Evolutionary conservation across 2,113 vertebrate genomes (phyloP), one percentile per base, ranked within the genome.

Genomic region (Etheostoma spectabile): DNA sequence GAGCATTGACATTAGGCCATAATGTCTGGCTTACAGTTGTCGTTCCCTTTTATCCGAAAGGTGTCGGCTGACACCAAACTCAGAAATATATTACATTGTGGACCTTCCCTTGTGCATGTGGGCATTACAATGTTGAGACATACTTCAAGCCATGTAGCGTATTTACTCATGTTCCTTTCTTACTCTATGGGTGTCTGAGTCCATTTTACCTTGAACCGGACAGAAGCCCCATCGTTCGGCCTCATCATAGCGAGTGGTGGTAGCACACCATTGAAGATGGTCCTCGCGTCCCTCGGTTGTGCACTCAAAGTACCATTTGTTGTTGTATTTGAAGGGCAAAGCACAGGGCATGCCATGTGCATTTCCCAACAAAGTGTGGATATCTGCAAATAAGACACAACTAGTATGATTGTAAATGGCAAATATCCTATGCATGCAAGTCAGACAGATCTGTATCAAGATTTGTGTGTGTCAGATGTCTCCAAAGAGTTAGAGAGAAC

Each of bases 141-240:
- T 21, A 69, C 48, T 64, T 51, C 8, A 16, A 38, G 12, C 14
- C 30, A 48, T 33, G 11, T 18, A 24, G 46, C 24, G 1, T 21
- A 19, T 75, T 42, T 14, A 52, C 59, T 15, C 59, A 62, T 18
- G 49, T 46, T 49, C 22, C 11, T 42, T 52, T 69, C 35, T 53
- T 45, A 21, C 66, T 57, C 21, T 12, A 27, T 11, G 6, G 6
- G 45, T 33, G 18, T 73, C 16, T 60, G 18, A 19, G 38, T 42
- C 16, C 8, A 5, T 56, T 76, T 84, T 95, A 99, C 98, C 96
- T 90, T 95, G 90, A 85, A 91, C 95, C 1, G 97, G 96, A 82
- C 97, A 99, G 91, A 97, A 96, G 3, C 98, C 98, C 98, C 98
- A 99, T 92, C 95, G 96, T 86, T 97, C 94, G 5, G 96, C 95